These are phyloP conservation scores for Hydrochoerus hydrochaeris DNA, from an alignment of 2,113 vertebrate genomes.

Conservation along the genomic window DNA sequence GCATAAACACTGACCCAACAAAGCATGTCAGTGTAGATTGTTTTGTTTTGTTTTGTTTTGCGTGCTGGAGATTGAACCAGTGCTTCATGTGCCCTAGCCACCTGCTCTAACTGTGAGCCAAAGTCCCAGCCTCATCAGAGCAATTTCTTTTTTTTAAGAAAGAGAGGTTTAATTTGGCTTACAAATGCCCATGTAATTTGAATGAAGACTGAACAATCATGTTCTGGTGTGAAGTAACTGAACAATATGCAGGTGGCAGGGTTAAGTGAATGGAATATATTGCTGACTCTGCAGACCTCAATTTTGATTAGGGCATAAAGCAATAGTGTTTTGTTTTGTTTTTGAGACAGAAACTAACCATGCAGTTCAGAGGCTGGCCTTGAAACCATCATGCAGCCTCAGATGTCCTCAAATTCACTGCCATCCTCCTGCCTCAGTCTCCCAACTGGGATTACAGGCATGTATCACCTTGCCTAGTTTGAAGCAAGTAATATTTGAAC, in stretches of 20 bases:
- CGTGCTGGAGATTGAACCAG: not conserved
- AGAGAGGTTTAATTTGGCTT: not conserved
- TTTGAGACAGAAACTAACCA: not conserved
- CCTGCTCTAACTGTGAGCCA: not conserved
- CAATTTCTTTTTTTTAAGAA: not conserved
- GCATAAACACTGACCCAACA: constrained; percentile 5
- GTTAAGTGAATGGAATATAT: not conserved
- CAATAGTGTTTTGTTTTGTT: not conserved
- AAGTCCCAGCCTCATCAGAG: not conserved
- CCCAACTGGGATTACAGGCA: not conserved
- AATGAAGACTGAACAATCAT: constrained; percentile 34
- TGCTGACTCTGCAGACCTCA: not conserved
- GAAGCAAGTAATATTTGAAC: not conserved
- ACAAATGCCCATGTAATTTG: constrained; percentile 4
- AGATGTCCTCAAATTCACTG: not conserved
- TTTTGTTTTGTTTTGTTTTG: not conserved
- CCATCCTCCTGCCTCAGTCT: not conserved
- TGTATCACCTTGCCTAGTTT: not conserved
- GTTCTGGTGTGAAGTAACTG: not conserved
- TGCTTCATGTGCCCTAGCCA: not conserved
- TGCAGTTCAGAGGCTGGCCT: not conserved
- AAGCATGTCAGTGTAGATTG: constrained; percentile 35
- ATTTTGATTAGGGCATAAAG: constrained; percentile 37
- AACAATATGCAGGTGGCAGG: not conserved
- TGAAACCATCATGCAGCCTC: not conserved